Conservation (phyloP, 2,888 invertebrate genomes). For the Catocala sponsa region DNA sequence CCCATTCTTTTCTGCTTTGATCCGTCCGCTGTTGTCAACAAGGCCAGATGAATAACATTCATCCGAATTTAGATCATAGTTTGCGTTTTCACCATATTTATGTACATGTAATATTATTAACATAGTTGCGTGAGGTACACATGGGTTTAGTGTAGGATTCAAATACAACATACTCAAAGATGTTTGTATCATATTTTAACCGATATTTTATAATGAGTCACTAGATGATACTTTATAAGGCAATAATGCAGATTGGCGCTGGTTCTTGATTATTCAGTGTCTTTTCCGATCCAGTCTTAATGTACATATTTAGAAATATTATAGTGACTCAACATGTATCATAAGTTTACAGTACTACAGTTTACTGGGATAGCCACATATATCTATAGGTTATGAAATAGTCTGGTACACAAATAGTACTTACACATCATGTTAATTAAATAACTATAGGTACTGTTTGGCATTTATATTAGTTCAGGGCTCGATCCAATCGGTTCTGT, state of each 20-base stretch:
- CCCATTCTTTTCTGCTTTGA: slow-evolving; percentile 31
- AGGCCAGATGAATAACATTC: slow-evolving; percentile 21
- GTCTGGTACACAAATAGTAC: slow-evolving; percentile 3
- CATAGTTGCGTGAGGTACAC: slow-evolving; percentile 24
- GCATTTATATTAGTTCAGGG: slow-evolving; percentile 18
- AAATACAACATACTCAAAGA: not conserved
- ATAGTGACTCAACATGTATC: too few relatives aligned
- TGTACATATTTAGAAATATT: too few relatives aligned
- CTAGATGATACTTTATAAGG: not conserved
- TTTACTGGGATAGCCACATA: too few relatives aligned
- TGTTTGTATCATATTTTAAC: not conserved
- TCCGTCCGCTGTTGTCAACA: slow-evolving; percentile 41
- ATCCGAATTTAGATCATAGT: slow-evolving; percentile 24
- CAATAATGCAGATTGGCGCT: too few relatives aligned
- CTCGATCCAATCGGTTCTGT: slow-evolving; percentile 44
- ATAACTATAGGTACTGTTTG: not conserved
- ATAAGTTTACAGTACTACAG: too few relatives aligned
- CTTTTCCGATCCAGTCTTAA: too few relatives aligned
- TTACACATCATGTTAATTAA: not conserved
- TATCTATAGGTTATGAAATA: not conserved
- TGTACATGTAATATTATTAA: slow-evolving; percentile 14
- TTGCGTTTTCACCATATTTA: slow-evolving; percentile 20
- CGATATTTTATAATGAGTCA: not conserved
- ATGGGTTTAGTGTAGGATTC: slow-evolving; percentile 4
- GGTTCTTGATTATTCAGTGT: too few relatives aligned